These are phyloP conservation scores for Trichogramma pretiosum DNA, from an alignment of 1,140 invertebrate genomes.

Conservation along the genomic window DNA sequence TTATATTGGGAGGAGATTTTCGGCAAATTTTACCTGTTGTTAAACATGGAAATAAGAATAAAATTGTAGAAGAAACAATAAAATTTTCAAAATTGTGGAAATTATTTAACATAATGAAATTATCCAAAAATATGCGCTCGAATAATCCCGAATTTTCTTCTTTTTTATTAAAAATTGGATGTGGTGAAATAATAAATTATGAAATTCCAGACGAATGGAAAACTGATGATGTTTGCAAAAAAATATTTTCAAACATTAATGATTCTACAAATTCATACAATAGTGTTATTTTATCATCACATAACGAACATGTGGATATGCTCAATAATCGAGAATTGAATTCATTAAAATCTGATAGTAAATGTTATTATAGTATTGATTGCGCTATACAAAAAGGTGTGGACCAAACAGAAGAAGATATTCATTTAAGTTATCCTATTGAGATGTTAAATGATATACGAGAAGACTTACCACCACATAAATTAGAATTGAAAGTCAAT, in stretches of 20 bases:
- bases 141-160: background rate
- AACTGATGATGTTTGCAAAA: background rate
- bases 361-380: conserved; percentile 6
- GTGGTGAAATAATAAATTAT: background rate
- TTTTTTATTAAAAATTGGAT: background rate
- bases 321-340: conserved; percentile 5
- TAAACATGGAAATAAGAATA: background rate
- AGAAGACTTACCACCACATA: conserved; percentile 3
- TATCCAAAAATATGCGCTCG: background rate
- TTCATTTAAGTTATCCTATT: background rate
- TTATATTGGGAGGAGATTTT: conserved; percentile 33
- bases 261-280: background rate
- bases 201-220: background rate
- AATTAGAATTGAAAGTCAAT: conserved; percentile 12
- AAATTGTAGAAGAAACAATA: background rate
- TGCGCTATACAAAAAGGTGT: background rate
- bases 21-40: conserved; percentile 15
- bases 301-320: conserved; percentile 2
- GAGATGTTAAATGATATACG: conserved; percentile 9
- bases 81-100: background rate
- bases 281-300: conserved; percentile 1
- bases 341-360: background rate
- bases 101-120: background rate
- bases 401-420: background rate
- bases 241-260: background rate